phyloP scores from a whole-genome alignment of 2,888 invertebrate species.

The Apeira syringaria region DNA sequence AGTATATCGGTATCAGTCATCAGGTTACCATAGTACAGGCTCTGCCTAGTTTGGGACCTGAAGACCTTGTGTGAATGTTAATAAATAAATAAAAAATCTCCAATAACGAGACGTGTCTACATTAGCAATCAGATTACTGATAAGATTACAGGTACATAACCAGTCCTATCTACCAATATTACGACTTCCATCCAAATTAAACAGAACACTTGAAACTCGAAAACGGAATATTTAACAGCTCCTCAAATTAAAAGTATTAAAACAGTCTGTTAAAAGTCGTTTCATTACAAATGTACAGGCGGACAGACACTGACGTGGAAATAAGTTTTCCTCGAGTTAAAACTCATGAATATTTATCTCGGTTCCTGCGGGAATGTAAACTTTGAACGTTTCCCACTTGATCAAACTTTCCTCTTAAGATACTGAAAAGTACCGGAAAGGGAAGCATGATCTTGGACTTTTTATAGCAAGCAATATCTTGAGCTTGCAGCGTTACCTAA shows the following conservation, averaged over 20 bases:
- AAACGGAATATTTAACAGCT: constrained; percentile 48
- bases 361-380: constrained; percentile 68
- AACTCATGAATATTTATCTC: constrained; percentile 81
- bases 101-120: no score
- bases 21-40: no score
- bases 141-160: no score
- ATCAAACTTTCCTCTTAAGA: constrained; percentile 75
- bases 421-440: constrained; percentile 16
- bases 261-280: constrained; percentile 64
- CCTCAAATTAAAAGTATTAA: constrained; percentile 60
- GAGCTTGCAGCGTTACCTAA: no score
- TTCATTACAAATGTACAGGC: constrained; percentile 75
- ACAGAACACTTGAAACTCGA: constrained; percentile 17
- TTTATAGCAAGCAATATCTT: constrained; percentile 17
- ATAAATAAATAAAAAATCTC: no score
- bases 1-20: no score
- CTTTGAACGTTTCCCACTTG: constrained; percentile 77
- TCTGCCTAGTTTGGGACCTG: no score
- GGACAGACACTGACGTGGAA: constrained; percentile 74
- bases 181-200: constrained; percentile 1
- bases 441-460: constrained; percentile 42
- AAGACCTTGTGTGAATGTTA: no score
- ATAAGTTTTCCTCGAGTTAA: constrained; percentile 75
- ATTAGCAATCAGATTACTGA: no score
- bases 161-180: no score